phyloP scores from a whole-genome alignment of 2,113 vertebrate genomes.

The Chlamydotis undulata region DNA sequence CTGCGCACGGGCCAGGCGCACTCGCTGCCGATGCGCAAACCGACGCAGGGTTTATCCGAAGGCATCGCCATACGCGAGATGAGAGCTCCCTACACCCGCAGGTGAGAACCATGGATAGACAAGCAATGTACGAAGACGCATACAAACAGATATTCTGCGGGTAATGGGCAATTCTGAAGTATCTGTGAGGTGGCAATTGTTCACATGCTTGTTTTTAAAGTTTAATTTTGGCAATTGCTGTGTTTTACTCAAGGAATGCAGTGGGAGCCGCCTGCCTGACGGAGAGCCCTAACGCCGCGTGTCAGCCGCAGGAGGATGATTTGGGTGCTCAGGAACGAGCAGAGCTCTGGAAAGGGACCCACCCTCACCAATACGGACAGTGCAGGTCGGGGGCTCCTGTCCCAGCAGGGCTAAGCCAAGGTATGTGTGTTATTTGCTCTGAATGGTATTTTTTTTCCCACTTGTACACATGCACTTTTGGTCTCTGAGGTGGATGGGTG shows the following conservation, averaged over 20 bases:
- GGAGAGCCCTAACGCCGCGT: neutral
- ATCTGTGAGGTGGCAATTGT: neutral
- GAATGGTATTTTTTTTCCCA: neutral
- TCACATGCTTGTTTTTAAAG: neutral
- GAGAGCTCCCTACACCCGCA: accelerated
- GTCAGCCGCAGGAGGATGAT: neutral
- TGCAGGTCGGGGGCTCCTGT: neutral
- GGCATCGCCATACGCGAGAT: accelerated
- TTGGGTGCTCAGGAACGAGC: neutral
- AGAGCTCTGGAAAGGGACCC: neutral
- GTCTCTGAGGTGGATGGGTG: neutral
- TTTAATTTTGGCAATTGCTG: neutral
- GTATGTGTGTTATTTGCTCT: neutral
- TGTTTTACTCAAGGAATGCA: neutral
- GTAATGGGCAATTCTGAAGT: neutral
- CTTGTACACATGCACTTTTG: accelerated
- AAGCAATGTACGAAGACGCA: accelerated
- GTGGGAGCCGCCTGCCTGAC: neutral
- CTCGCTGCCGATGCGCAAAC: accelerated
- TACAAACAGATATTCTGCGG: neutral
- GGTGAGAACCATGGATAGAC: accelerated
- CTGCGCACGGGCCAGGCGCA: neutral
- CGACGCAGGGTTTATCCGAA: accelerated
- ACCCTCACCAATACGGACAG: neutral
- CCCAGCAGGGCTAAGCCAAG: too few relatives aligned